A percentile compares a stretch with the other conserved stretches of the same genome.
Evolutionary conservation across 2,113 vertebrate genomes (phyloP).

Genomic region (Lanius collurio): DNA sequence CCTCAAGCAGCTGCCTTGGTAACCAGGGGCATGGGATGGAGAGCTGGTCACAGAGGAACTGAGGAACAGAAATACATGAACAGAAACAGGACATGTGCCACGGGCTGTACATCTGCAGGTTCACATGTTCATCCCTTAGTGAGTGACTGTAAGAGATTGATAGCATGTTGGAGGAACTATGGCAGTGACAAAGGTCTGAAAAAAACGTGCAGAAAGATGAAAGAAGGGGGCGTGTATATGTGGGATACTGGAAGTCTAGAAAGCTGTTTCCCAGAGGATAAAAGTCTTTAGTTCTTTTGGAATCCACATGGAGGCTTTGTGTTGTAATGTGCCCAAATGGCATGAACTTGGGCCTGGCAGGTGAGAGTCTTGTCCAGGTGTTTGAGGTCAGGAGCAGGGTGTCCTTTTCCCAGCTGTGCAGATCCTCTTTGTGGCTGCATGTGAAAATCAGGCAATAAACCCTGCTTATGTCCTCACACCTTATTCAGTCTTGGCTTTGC

Average conservation of each 20-base stretch:
- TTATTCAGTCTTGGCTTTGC: neutral
- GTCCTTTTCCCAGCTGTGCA: neutral
- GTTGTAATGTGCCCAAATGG: neutral
- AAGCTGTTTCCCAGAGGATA: neutral
- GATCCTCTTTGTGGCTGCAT: neutral
- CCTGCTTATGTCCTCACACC: neutral
- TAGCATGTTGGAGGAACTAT: neutral
- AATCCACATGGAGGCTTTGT: neutral
- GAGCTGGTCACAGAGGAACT: neutral
- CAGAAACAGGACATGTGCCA: neutral
- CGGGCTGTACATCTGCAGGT: neutral
- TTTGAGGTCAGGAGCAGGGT: neutral
- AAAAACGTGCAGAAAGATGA: neutral
- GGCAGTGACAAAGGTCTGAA: neutral
- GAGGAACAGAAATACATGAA: neutral
- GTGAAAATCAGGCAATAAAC: neutral
- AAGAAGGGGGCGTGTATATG: accelerated
- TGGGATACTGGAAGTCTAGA: neutral
- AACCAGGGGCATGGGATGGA: neutral
- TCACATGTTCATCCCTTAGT: neutral
- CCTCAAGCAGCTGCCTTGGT: neutral
- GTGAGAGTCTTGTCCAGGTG: neutral
- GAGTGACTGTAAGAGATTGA: neutral
- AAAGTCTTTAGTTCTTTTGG: neutral
- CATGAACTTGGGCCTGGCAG: neutral